phyloP scores from a whole-genome alignment of 2,888 invertebrate genomes.

The Epistrophe grossulariae region DNA sequence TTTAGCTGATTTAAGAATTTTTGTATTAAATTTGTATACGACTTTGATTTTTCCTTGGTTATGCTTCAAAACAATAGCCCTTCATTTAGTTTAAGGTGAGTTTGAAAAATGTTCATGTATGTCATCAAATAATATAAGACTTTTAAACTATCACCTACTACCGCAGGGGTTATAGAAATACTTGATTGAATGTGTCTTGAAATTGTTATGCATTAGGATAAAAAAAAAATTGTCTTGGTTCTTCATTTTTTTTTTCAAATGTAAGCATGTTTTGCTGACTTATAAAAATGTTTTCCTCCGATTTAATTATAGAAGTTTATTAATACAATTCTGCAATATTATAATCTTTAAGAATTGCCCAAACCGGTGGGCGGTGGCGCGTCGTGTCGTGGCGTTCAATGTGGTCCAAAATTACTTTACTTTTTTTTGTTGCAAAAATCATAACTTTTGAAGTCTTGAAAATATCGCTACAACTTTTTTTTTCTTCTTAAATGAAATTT shows the following conservation, averaged over 20 bases:
- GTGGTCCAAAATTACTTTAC: no score
- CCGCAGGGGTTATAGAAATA: not conserved
- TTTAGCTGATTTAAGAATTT: not conserved
- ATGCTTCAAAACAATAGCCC: slow-evolving; percentile 9
- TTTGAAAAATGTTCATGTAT: not conserved
- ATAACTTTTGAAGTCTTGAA: no score
- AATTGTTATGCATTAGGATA: not conserved
- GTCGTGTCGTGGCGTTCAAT: no score
- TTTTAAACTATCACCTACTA: not conserved
- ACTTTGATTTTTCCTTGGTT: not conserved
- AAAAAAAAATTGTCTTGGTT: no score
- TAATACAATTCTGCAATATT: no score
- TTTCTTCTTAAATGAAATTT: no score
- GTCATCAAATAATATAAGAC: not conserved
- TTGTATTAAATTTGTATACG: not conserved
- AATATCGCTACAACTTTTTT: no score
- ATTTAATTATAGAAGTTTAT: no score
- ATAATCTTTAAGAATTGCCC: no score
- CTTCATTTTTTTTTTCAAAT: not conserved
- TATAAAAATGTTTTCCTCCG: no score
- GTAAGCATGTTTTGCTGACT: not conserved
- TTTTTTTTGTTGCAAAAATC: no score
- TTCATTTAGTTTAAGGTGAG: not conserved
- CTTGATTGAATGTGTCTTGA: not conserved
- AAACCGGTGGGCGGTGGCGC: no score